phyloP scores from a whole-genome alignment of 2,113 vertebrate species.

The Grus americana region DNA sequence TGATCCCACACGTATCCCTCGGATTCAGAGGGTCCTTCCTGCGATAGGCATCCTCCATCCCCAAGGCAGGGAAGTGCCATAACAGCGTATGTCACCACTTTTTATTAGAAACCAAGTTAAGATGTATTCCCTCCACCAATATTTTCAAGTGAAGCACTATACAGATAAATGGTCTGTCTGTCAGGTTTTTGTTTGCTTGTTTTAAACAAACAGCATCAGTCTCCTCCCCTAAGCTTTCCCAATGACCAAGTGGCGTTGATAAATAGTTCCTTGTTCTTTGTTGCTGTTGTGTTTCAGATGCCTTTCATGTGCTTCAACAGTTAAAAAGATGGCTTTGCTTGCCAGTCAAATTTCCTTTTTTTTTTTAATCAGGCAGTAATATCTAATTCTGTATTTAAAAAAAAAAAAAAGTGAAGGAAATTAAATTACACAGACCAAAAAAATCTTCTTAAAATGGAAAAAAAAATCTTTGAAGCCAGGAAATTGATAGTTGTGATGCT shows the following conservation, averaged over 20 bases:
- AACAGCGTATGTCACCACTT: constrained; percentile 32
- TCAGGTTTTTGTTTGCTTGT: constrained; percentile 62
- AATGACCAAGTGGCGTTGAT: constrained; percentile 30
- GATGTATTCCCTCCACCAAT: background rate
- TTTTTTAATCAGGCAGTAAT: constrained; percentile 35
- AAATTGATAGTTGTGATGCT: constrained; percentile 19
- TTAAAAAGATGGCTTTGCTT: constrained; percentile 55
- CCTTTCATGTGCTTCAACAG: constrained; percentile 51
- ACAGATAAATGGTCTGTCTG: constrained; percentile 64
- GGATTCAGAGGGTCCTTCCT: background rate
- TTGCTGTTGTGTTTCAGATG: constrained; percentile 30
- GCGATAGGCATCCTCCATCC: background rate
- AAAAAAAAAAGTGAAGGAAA: constrained; percentile 29
- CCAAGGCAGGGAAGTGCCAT: background rate
- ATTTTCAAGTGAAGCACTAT: constrained; percentile 18
- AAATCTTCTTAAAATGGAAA: background rate
- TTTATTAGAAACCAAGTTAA: constrained; percentile 8
- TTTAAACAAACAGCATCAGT: constrained; percentile 60
- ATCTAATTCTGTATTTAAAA: constrained; percentile 49
- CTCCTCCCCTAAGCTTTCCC: constrained; percentile 59
- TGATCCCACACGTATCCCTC: background rate
- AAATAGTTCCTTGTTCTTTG: constrained; percentile 63
- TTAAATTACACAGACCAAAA: constrained; percentile 39
- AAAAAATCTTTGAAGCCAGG: background rate
- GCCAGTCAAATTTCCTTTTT: constrained; percentile 12